These are phyloP conservation scores for Calidris pugnax DNA, from an alignment of 2,113 vertebrate genomes.

Conservation along the genomic window DNA sequence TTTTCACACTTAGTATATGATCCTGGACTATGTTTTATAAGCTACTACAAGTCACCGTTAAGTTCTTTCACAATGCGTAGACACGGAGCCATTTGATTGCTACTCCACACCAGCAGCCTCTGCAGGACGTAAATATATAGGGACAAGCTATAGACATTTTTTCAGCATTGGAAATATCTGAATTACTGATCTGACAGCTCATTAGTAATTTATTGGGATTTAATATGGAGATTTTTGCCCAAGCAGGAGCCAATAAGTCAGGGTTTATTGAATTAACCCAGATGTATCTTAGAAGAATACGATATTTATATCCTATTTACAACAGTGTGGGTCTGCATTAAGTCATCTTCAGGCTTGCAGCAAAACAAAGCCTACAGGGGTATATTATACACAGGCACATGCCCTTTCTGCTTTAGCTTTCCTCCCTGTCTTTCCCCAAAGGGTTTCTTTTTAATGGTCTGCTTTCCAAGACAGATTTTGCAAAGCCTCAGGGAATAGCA, in stretches of 20 bases:
- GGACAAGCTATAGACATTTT: neutral
- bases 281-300: neutral
- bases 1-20: neutral
- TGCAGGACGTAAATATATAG: neutral
- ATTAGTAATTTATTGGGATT: neutral
- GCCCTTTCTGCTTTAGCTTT: neutral
- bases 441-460: neutral
- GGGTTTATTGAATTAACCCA: neutral
- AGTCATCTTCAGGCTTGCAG: neutral
- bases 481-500: neutral
- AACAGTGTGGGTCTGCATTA: neutral
- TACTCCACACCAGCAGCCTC: neutral
- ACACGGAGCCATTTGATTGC: neutral
- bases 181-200: neutral
- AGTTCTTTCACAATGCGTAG: neutral
- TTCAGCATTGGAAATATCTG: neutral
- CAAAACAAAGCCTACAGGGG: neutral
- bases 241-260: neutral
- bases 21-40: neutral
- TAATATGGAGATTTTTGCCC: neutral
- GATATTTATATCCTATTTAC: neutral
- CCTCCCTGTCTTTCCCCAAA: neutral
- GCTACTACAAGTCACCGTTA: neutral
- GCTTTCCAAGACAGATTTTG: neutral
- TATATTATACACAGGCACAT: neutral